These are phyloP conservation scores for Seira musarum DNA, from an alignment of 2,888 invertebrate species.

Conservation along the genomic window DNA sequence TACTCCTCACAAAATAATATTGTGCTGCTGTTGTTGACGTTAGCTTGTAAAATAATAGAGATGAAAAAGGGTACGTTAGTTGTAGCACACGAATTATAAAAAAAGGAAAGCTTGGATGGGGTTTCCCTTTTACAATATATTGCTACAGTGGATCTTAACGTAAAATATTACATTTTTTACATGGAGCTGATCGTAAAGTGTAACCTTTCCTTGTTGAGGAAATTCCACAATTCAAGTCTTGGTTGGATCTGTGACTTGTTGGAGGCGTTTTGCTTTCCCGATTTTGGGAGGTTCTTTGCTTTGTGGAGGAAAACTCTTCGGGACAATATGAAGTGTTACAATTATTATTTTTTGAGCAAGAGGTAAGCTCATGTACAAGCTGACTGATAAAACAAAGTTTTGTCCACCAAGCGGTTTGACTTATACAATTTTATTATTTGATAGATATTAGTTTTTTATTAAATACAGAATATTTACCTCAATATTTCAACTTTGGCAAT, in stretches of 20 bases:
- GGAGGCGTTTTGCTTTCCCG: slow-evolving; percentile 52
- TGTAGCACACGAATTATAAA: neutral
- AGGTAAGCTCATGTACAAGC: too few species aligned
- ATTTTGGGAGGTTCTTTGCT: slow-evolving; percentile 48
- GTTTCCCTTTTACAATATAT: neutral
- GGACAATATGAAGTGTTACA: slow-evolving; percentile 4
- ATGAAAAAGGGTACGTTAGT: neutral
- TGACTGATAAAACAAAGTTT: neutral
- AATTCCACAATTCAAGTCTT: slow-evolving; percentile 40
- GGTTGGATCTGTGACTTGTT: slow-evolving; percentile 42
- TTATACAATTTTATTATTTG: neutral
- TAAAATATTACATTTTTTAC: slow-evolving; percentile 20
- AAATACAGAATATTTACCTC: too few species aligned
- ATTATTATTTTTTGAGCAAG: neutral
- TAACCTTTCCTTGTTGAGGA: slow-evolving; percentile 46
- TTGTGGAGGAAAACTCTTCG: neutral
- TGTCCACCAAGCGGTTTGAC: neutral
- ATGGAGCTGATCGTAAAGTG: slow-evolving; percentile 39
- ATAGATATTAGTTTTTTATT: too few species aligned
- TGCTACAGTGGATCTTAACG: slow-evolving; percentile 4
- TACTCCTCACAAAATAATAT: neutral
- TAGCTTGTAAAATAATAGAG: neutral
- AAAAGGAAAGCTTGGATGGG: neutral
- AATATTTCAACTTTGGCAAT: neutral
- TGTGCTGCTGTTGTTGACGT: neutral